Evolutionary conservation across 2,888 invertebrate species (phyloP).

Genomic region (Nycteola revayana): DNA sequence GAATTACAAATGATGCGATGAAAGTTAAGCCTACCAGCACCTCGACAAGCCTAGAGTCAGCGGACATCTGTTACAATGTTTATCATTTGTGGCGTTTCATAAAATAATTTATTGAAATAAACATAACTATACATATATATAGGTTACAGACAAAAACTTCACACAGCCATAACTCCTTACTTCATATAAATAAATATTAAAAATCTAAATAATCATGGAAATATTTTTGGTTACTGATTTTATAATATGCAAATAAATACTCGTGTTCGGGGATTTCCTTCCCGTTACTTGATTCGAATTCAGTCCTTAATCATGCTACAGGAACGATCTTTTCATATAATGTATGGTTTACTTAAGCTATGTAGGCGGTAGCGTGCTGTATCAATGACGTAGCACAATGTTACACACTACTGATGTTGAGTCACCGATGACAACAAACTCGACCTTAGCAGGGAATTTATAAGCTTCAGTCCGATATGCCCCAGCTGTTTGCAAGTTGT

Average conservation of each 20-base stretch:
- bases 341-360: constrained; percentile 35
- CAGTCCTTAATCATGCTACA: constrained; percentile 42
- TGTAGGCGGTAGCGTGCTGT: constrained; percentile 24
- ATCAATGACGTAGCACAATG: no score
- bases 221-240: constrained; percentile 70
- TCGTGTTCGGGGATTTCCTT: constrained; percentile 44
- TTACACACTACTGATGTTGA: no score
- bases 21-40: constrained; percentile 65
- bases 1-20: constrained; percentile 31
- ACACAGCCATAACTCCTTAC: constrained; percentile 77
- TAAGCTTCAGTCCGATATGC: no score
- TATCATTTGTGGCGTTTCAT: constrained; percentile 20
- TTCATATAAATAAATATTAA: constrained; percentile 64
- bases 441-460: no score
- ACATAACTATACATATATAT: constrained; percentile 43
- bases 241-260: constrained; percentile 62
- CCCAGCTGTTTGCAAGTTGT: no score
- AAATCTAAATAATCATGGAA: constrained; percentile 59
- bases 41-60: constrained; percentile 47
- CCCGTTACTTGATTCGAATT: constrained; percentile 32
- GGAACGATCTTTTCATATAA: constrained; percentile 46
- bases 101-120: constrained; percentile 42
- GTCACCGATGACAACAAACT: no score
- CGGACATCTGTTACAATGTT: constrained; percentile 14
- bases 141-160: constrained; percentile 70